phyloP scores from a whole-genome alignment of 2,797 vertebrate genomes.

The Tolypeutes matacus region DNA sequence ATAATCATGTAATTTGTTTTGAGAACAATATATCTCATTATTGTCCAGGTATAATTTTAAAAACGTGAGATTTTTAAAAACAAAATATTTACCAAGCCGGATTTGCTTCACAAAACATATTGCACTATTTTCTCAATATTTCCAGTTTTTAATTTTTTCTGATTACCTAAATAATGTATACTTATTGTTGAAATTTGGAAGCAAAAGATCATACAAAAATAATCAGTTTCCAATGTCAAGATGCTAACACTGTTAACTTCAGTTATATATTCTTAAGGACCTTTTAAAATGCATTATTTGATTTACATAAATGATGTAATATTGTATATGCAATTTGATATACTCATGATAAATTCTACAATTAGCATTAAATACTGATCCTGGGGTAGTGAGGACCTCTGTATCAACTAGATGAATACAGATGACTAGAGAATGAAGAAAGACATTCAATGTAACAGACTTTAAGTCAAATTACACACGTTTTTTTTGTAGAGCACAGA shows the following conservation, averaged over 20 bases:
- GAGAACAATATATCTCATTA: neutral
- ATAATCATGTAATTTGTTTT: neutral
- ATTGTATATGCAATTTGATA: too few species aligned
- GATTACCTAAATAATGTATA: neutral
- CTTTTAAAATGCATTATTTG: neutral
- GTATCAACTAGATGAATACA: neutral
- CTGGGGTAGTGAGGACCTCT: neutral
- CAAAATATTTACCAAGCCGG: neutral
- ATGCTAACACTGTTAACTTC: neutral
- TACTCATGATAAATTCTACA: conserved; percentile 2
- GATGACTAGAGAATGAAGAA: neutral
- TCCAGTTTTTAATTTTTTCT: neutral
- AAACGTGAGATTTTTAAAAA: neutral
- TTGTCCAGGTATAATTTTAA: neutral
- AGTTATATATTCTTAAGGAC: neutral
- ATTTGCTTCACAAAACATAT: neutral
- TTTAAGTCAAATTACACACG: neutral
- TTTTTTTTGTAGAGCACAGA: neutral
- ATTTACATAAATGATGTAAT: neutral
- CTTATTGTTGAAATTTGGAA: neutral
- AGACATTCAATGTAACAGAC: neutral
- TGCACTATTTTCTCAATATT: neutral
- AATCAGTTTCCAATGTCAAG: neutral
- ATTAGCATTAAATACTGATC: neutral
- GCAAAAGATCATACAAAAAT: neutral